A percentile compares a stretch with the other conserved stretches of the same genome.
Conservation (phyloP, 2,888 invertebrate species). For the Gortyna flavago region DNA sequence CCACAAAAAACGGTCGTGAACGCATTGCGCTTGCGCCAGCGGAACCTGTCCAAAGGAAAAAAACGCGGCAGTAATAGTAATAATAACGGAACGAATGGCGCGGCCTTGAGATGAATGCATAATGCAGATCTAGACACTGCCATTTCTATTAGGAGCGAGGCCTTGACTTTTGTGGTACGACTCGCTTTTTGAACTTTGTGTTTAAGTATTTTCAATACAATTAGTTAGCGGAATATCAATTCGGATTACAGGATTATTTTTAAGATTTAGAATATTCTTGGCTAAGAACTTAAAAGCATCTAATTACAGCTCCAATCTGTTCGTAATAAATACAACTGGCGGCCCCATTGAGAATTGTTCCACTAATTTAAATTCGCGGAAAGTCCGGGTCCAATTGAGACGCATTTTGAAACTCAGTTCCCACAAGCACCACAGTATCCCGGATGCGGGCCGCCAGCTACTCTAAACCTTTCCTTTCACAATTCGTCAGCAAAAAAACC, state of each 20-base stretch:
- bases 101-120: constrained; percentile 70
- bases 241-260: not conserved
- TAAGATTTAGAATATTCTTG: not conserved
- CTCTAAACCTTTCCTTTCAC: constrained; percentile 18
- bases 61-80: constrained; percentile 57
- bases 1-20: constrained; percentile 31
- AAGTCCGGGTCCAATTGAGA: constrained; percentile 18
- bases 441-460: constrained; percentile 26
- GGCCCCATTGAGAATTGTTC: not conserved
- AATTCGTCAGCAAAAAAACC: constrained; percentile 32
- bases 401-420: constrained; percentile 9
- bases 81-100: constrained; percentile 62
- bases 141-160: constrained; percentile 51
- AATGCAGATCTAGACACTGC: constrained; percentile 62
- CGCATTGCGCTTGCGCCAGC: constrained; percentile 58
- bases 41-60: constrained; percentile 55
- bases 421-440: constrained; percentile 26
- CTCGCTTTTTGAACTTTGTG: constrained; percentile 16
- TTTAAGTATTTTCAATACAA: constrained; percentile 4
- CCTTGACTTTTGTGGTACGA: constrained; percentile 56
- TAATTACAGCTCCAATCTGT: not conserved
- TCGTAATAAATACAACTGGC: constrained; percentile 11
- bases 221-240: not conserved
- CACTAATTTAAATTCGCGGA: constrained; percentile 21
- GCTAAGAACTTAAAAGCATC: not conserved